Conservation (phyloP, 2,113 vertebrate genomes). For the Onychostoma macrolepis region DNA sequence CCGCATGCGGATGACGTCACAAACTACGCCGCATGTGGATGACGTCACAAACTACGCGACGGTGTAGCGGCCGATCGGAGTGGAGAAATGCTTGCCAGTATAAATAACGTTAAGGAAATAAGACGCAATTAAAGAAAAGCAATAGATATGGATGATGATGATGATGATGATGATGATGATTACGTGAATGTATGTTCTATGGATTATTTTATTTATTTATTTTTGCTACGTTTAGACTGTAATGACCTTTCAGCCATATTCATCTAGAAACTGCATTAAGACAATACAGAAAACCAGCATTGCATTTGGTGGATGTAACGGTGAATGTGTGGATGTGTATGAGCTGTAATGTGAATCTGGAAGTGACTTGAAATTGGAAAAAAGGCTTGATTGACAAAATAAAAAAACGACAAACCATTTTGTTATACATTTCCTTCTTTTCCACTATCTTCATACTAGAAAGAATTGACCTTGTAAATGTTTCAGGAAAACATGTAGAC, state of each 20-base stretch:
- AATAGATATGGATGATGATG: no score
- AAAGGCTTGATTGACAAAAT: background rate
- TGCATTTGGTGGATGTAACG: background rate
- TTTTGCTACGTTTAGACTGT: background rate
- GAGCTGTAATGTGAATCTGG: constrained; percentile 12
- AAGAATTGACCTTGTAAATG: background rate
- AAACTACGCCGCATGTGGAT: no score
- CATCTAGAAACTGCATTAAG: no score
- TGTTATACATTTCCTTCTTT: background rate
- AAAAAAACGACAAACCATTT: background rate
- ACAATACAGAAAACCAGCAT: background rate
- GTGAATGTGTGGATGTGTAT: constrained; percentile 2
- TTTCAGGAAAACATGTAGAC: background rate
- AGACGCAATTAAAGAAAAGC: no score
- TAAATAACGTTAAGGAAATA: no score
- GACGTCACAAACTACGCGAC: no score
- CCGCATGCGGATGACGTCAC: no score
- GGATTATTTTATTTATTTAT: no score
- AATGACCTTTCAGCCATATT: background rate
- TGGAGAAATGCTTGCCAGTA: no score
- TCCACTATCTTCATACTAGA: background rate
- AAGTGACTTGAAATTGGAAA: background rate
- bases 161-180: background rate
- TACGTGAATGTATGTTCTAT: background rate
- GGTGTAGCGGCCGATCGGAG: no score